Evolutionary conservation across 2,113 vertebrate genomes (phyloP), one percentile per base, ranked within the genome.

Genomic region (Cnemophilus loriae): DNA sequence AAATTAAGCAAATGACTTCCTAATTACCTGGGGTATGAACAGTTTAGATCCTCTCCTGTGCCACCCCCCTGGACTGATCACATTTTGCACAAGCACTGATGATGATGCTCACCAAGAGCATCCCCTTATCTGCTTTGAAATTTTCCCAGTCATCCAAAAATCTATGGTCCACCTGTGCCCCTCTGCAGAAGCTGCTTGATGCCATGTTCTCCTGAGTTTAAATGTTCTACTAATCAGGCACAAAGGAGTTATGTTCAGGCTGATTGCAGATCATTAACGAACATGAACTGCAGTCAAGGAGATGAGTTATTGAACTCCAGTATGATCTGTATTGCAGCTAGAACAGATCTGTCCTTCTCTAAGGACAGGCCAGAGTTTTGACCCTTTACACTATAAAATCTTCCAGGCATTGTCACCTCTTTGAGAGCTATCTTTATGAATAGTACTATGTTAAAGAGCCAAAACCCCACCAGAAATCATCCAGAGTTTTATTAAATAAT

Each of bases 61-160:
- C 22, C 22, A 8, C 5, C 13, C 4, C 5, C 11, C 7, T 1
- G 1, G 4, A 42, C 0, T 6, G 11, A 55, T 30, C 5, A 22
- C 14, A 16, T 39, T 89, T 47, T 47, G 49, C 30, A 52, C 39
- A 68, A 60, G 47, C 44, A 55, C 16, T 78, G 60, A 52, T 22
- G 39, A 68, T 2, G 2, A 32, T 14, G 44, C 26, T 73, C 52
- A 42, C 35, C 68, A 46, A 63, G 11, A 92, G 35, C 8, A 33
- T 44, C 6, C 37, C n/a, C n/a, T 53, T 5, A 49, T 0, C 37
- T 19, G 20, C 60, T 87, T 24, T 17, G 49, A 71, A 56, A 86
- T 37, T 13, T 41, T 60, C 60, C 52, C 14, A 39, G 11, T 9
- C 47, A 90, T 5, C 12, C 59, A 63, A 55, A 82, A 63, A 9